Base-by-base conservation (phyloP, 2,113 vertebrate genomes). In the Lethenteron camtschaticum region DNA sequence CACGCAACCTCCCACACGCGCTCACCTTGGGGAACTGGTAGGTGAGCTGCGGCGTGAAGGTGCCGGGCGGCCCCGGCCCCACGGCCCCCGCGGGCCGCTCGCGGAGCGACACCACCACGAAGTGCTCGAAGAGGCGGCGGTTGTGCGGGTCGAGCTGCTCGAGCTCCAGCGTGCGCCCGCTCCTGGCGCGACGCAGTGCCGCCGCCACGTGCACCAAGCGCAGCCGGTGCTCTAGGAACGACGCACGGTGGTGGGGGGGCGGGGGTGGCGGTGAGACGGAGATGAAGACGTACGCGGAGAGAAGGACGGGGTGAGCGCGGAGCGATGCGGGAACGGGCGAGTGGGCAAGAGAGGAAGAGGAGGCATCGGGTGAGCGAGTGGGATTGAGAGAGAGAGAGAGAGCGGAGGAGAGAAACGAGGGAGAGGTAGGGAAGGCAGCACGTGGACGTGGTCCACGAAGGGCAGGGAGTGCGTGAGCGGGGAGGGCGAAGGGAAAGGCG, bases 1-100 rank as follows among this genome's bases (percentile, higher is more conserved):
- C 11, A 7, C 70, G 16, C 24, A 68, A 24, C 55, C 55, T 57
- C 41, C 24, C 9, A 55, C 68, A n/a, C 68, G 11, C 4, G 56
- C 72, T 76, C 73, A 96, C 94, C 87, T 91, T 83, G 57, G 94
- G 94, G 76, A 96, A 99, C 76, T 94, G 92, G 72, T 99, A 90
- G 3, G 90, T 87, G 75, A 99, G 81, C 75, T 86, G 85, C 8
- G 92, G 94, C 1, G 76, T 77, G 74, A 90, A 99, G 1, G 74
- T 77, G 73, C 78, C 76, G 75, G 82, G 86, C 1, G 81, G 73
- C 41, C 41, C 41, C 41, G 41, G 5, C 5, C 41, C 41, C 5
- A 5, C 41, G 41, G 63, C 63, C n/a, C 9, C 10, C n/a, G n/a
- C n/a, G 1, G 81, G 76, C 24, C 80, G 80, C 81, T 86, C 95